These are phyloP conservation scores for Microctonus hyperodae DNA, from an alignment of 2,888 invertebrate species.

Conservation along the genomic window DNA sequence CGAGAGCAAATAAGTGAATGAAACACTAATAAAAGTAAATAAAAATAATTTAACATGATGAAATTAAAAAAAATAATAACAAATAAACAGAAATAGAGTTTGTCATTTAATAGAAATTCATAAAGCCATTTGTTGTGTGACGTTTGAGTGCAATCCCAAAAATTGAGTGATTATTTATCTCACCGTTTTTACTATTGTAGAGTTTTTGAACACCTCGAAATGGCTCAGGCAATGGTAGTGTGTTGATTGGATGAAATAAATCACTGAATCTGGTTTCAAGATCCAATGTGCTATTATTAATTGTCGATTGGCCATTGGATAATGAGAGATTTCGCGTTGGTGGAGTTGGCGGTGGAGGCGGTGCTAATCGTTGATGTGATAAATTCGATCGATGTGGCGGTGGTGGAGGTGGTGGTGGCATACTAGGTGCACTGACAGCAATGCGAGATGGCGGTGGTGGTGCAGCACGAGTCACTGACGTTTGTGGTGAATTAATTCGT, in stretches of 20 bases:
- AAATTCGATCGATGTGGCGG: conserved; percentile 54
- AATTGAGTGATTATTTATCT: conserved; percentile 44
- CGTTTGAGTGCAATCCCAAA: conserved; percentile 36
- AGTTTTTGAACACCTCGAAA: conserved; percentile 73
- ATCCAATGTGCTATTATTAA: conserved; percentile 61
- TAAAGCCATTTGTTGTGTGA: conserved; percentile 22
- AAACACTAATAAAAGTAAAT: conserved; percentile 11
- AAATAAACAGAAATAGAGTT: conserved; percentile 12
- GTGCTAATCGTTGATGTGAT: conserved; percentile 43
- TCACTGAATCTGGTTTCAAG: conserved; percentile 75
- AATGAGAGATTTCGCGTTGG: conserved; percentile 48
- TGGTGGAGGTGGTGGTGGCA: conserved; percentile 60
- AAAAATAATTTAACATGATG: background rate
- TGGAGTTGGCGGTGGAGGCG: conserved; percentile 49
- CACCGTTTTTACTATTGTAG: conserved; percentile 73
- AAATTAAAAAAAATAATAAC: background rate
- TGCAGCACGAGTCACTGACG: conserved; percentile 49
- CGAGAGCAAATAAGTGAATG: conserved; percentile 7
- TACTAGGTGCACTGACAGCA: conserved; percentile 54
- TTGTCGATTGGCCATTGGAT: conserved; percentile 60
- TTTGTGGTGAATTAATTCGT: conserved; percentile 22
- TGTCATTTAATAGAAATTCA: background rate
- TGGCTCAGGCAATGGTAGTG: conserved; percentile 75
- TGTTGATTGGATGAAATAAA: conserved; percentile 69
- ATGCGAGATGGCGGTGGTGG: conserved; percentile 58